These are phyloP conservation scores for Zygothrica quintamaculata DNA, from an alignment of 2,888 invertebrate species.

Conservation along the genomic window DNA sequence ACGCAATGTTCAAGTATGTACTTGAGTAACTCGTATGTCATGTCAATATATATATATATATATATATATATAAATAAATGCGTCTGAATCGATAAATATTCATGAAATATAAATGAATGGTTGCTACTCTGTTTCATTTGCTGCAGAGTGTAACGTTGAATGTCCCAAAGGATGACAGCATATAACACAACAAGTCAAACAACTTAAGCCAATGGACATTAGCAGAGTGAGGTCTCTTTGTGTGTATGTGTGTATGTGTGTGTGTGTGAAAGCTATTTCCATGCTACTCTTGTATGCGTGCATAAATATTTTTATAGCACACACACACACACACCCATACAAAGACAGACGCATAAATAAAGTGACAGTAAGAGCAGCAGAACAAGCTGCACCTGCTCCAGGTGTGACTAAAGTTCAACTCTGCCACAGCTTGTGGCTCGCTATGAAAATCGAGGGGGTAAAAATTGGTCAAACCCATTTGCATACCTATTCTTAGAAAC, in stretches of 20 bases:
- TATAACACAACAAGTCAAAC: slow-evolving; percentile 36
- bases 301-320: slow-evolving; percentile 63
- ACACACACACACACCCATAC: slow-evolving; percentile 21
- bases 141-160: too few species aligned
- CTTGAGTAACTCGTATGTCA: not conserved
- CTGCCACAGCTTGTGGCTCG: slow-evolving; percentile 41
- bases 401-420: slow-evolving; percentile 44
- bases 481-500: not conserved
- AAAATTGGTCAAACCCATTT: not conserved
- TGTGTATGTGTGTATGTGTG: not conserved
- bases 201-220: slow-evolving; percentile 58
- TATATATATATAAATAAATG: slow-evolving; percentile 32
- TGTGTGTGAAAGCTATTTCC: slow-evolving; percentile 30
- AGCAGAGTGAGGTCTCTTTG: slow-evolving; percentile 11
- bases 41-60: slow-evolving; percentile 1
- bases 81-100: slow-evolving; percentile 75
- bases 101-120: slow-evolving; percentile 68
- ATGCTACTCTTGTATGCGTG: slow-evolving; percentile 32
- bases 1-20: slow-evolving; percentile 34
- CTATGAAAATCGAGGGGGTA: slow-evolving; percentile 48
- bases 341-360: slow-evolving; percentile 12
- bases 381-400: slow-evolving; percentile 49
- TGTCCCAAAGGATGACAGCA: slow-evolving; percentile 64
- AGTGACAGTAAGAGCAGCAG: slow-evolving; percentile 27
- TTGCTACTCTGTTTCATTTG: slow-evolving; percentile 40